These are phyloP conservation scores for Spisula solida DNA, from an alignment of 2,888 invertebrate genomes.

Conservation along the genomic window DNA sequence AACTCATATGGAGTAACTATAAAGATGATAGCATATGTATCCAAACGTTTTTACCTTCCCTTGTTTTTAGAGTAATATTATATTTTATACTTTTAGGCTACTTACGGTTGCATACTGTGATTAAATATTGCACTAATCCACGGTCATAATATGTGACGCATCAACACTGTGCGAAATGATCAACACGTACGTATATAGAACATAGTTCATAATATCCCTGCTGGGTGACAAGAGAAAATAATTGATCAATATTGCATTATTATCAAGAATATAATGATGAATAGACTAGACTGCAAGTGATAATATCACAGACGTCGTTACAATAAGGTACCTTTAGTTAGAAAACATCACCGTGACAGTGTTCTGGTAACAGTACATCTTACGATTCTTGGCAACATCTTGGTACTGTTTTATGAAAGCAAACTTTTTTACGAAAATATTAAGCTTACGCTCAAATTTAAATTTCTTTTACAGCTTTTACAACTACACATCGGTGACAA, in stretches of 20 bases:
- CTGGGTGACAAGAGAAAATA: not conserved
- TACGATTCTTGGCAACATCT: too few relatives aligned
- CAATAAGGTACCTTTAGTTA: not conserved
- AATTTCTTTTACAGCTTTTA: too few relatives aligned
- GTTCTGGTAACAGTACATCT: too few relatives aligned
- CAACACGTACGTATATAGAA: not conserved
- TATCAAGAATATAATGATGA: not conserved
- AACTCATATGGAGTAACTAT: too few relatives aligned
- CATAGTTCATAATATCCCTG: not conserved
- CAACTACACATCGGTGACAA: too few relatives aligned
- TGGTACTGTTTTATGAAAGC: too few relatives aligned
- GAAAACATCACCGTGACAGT: too few relatives aligned
- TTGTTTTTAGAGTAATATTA: too few relatives aligned
- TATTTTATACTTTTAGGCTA: not conserved
- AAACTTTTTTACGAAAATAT: too few relatives aligned
- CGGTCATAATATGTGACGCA: not conserved
- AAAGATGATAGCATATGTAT: too few relatives aligned
- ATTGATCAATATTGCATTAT: slow-evolving; percentile 16
- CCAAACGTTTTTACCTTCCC: too few relatives aligned
- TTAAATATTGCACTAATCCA: not conserved
- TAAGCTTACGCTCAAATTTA: too few relatives aligned
- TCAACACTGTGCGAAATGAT: not conserved
- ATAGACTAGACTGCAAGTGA: not conserved
- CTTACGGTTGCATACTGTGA: not conserved
- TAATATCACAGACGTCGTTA: not conserved